Percentiles rank a stretch among this genome's conserved stretches.
These are phyloP conservation scores for Macheiramphus alcinus DNA, from an alignment of 2,113 vertebrate species.

Conservation along the genomic window DNA sequence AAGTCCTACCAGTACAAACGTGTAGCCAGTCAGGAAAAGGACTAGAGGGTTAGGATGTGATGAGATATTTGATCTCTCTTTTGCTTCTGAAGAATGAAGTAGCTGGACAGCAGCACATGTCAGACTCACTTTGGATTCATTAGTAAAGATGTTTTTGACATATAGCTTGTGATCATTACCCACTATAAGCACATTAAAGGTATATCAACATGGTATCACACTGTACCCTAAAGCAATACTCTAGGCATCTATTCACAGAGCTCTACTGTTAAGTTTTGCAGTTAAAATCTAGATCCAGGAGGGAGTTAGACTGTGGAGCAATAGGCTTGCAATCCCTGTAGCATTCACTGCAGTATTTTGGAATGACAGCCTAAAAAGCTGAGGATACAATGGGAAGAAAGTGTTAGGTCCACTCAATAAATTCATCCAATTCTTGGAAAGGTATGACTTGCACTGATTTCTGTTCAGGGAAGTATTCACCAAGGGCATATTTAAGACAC, in stretches of 20 bases:
- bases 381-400: neutral
- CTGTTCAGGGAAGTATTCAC: neutral
- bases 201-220: neutral
- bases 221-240: conserved; percentile 7
- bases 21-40: neutral
- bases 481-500: neutral
- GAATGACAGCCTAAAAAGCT: neutral
- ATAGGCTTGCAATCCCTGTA: neutral
- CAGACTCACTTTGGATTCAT: neutral
- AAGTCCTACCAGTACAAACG: neutral
- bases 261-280: neutral
- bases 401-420: neutral
- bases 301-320: neutral
- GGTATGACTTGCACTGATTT: neutral
- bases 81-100: neutral
- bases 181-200: neutral
- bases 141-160: neutral
- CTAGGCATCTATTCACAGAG: neutral
- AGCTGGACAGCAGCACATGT: neutral
- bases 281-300: neutral
- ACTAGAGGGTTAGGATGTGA: neutral
- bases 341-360: neutral
- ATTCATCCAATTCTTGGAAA: neutral
- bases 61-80: neutral
- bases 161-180: neutral